phyloP scores from a whole-genome alignment of 2,888 invertebrate species.

The Protonemura montana region DNA sequence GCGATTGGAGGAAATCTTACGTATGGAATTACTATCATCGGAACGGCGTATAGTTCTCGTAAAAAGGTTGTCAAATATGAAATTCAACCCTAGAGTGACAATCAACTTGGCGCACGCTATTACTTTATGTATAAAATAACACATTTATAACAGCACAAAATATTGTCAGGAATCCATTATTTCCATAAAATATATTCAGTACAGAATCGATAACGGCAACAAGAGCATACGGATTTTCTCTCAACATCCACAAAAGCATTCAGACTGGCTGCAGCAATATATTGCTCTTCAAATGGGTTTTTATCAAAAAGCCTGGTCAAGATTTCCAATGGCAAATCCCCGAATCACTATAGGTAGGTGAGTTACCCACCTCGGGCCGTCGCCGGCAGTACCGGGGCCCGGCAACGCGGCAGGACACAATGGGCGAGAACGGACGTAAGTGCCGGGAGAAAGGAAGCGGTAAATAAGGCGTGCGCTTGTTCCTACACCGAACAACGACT shows the following conservation, averaged over 20 bases:
- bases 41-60: too few relatives aligned
- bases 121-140: too few relatives aligned
- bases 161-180: too few relatives aligned
- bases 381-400: background rate
- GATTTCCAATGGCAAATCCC: background rate
- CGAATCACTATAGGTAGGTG: background rate
- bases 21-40: too few relatives aligned
- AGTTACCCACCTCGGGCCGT: background rate
- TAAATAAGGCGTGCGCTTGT: constrained; percentile 18
- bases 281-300: background rate
- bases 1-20: too few relatives aligned
- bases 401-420: background rate
- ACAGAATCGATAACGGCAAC: too few relatives aligned
- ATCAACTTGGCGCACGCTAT: too few relatives aligned
- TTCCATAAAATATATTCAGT: too few relatives aligned
- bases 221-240: background rate
- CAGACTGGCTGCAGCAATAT: background rate
- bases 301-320: background rate
- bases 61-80: too few relatives aligned
- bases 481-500: background rate
- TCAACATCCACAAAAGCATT: background rate
- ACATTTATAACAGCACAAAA: too few relatives aligned
- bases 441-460: background rate
- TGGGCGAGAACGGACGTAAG: constrained; percentile 19
- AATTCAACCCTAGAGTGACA: too few relatives aligned